A percentile compares a stretch with the other conserved stretches of the same genome.
Conservation (phyloP, 2,113 vertebrate genomes). For the Theristicus caerulescens region DNA sequence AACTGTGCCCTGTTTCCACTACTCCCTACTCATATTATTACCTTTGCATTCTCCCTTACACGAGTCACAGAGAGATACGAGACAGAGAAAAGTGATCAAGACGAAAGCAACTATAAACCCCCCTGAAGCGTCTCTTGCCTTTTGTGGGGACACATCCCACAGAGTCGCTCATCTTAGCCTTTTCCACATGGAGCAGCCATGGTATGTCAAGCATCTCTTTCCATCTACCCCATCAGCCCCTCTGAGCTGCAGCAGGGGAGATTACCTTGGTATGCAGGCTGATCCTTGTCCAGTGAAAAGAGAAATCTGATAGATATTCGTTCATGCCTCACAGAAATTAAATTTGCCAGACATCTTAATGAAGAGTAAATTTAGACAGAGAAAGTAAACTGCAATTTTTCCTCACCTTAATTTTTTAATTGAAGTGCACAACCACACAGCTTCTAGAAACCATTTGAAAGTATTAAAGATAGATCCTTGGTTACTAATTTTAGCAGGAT, state of each 20-base stretch:
- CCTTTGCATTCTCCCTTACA: background rate
- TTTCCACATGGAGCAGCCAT: background rate
- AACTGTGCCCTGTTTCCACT: background rate
- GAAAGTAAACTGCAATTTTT: conserved; percentile 43
- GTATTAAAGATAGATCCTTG: conserved; percentile 24
- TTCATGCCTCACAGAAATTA: conserved; percentile 19
- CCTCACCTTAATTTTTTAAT: conserved; percentile 35
- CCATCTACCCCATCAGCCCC: background rate
- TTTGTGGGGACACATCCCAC: background rate
- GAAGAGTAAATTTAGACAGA: conserved; percentile 31
- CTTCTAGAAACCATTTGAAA: conserved; percentile 58
- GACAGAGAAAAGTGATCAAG: background rate
- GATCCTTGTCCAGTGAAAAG: background rate
- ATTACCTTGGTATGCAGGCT: background rate
- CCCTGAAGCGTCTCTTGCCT: background rate
- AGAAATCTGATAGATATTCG: background rate
- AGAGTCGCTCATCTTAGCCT: background rate
- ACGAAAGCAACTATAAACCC: background rate
- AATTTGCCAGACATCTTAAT: conserved; percentile 48
- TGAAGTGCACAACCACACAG: background rate
- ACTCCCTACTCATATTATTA: background rate
- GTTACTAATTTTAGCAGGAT: conserved; percentile 59
- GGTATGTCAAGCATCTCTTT: background rate
- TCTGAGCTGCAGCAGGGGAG: background rate
- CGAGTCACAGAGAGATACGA: background rate